Conservation (phyloP, 2,113 vertebrate genomes). For the Spea bombifrons region DNA sequence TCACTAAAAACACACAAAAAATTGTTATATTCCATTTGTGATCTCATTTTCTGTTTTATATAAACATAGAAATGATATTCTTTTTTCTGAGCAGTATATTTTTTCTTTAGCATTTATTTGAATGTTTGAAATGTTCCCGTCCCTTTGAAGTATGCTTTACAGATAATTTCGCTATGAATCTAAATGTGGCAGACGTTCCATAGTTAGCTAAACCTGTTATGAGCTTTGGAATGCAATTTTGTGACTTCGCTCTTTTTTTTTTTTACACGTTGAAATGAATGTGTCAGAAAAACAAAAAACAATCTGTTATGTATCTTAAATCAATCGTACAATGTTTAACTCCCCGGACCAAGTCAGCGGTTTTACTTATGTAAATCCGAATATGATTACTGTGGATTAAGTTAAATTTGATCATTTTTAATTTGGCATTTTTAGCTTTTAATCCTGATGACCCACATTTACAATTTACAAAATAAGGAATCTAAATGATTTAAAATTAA, state of each 20-base stretch:
- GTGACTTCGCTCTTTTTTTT: conserved; percentile 11
- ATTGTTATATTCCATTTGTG: conserved; percentile 1
- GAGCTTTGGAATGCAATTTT: conserved; percentile 24
- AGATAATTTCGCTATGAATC: conserved; percentile 26
- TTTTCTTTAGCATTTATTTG: conserved; percentile 7
- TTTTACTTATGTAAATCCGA: conserved; percentile 28
- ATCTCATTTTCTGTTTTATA: not conserved
- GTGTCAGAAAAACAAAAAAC: conserved; percentile 39
- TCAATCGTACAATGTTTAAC: conserved; percentile 19
- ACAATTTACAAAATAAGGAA: too few species aligned
- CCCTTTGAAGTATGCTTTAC: conserved; percentile 40
- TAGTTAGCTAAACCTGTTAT: conserved; percentile 48
- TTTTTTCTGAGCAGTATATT: not conserved
- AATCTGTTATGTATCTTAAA: conserved; percentile 15
- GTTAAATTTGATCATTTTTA: not conserved
- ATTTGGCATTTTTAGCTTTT: conserved; percentile 5
- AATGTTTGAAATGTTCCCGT: conserved; percentile 22
- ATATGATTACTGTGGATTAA: not conserved
- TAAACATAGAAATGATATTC: not conserved
- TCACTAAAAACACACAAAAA: conserved; percentile 6
- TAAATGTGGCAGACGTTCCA: conserved; percentile 37
- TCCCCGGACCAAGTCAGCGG: not conserved
- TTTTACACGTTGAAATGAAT: conserved; percentile 28
- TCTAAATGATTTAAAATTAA: too few species aligned
- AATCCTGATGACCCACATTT: conserved; percentile 24